Evolutionary conservation across 2,113 vertebrate species (phyloP).

Genomic region (Podiceps cristatus): DNA sequence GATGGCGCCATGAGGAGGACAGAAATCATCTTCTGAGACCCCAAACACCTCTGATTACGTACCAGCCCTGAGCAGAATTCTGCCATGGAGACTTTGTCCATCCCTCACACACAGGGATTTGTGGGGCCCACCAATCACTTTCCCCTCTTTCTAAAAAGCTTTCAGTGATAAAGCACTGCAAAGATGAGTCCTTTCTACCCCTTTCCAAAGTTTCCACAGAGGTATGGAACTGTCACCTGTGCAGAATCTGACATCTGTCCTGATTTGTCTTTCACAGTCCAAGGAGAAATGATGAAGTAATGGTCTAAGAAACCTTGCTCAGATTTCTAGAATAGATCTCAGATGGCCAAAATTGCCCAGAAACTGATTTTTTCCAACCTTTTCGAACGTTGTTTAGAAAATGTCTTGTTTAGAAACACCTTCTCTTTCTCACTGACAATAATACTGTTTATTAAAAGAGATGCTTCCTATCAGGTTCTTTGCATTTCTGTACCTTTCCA

Average conservation of each 20-base stretch:
- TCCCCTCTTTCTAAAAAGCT: background rate
- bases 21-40: background rate
- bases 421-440: background rate
- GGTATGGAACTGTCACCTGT: background rate
- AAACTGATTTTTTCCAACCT: background rate
- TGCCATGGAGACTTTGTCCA: fast-evolving
- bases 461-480: background rate
- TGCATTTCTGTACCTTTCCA: background rate
- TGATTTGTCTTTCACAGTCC: background rate
- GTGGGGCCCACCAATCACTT: background rate
- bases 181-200: background rate
- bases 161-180: background rate
- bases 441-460: background rate
- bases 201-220: background rate
- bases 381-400: background rate
- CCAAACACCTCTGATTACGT: background rate
- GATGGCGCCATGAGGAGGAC: background rate
- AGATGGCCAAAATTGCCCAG: background rate
- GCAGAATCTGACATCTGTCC: background rate
- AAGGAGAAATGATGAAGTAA: background rate
- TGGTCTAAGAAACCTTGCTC: background rate
- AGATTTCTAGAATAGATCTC: background rate
- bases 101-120: background rate
- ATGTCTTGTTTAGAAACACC: background rate
- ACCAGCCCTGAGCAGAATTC: fast-evolving